Percentiles rank a stretch among this genome's conserved stretches.
phyloP scores from a whole-genome alignment of 2,113 vertebrate genomes.

The Callorhinus ursinus region DNA sequence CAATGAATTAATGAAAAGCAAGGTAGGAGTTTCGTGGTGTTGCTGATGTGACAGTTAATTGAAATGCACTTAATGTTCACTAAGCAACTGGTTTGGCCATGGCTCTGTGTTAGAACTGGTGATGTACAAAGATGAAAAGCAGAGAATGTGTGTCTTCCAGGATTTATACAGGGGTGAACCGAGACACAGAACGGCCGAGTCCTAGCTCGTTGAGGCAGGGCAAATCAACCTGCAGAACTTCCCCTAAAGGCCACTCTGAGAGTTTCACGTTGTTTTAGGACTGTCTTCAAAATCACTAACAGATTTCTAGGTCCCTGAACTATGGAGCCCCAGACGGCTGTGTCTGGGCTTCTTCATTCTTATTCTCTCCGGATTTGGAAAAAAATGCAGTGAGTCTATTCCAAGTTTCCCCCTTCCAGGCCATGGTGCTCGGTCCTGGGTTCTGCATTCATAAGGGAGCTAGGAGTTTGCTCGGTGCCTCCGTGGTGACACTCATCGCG shows the following conservation, averaged over 20 bases:
- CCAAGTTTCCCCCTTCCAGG: neutral
- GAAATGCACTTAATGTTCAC: neutral
- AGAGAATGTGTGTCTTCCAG: rapidly evolving
- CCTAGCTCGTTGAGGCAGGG: neutral
- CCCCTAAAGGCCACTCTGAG: too few relatives aligned
- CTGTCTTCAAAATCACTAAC: neutral
- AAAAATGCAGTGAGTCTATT: too few relatives aligned
- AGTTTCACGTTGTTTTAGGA: neutral
- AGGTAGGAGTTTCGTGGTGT: neutral
- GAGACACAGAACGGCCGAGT: rapidly evolving
- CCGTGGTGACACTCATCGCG: neutral
- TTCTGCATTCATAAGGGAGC: neutral
- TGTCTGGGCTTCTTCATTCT: neutral
- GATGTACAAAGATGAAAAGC: too few relatives aligned
- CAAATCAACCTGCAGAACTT: neutral
- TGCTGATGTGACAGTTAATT: neutral
- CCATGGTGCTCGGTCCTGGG: rapidly evolving
- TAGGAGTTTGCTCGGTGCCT: neutral
- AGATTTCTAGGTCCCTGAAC: neutral
- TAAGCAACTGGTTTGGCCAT: neutral
- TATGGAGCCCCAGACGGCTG: too few relatives aligned
- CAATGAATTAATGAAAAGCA: neutral
- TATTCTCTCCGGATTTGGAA: neutral
- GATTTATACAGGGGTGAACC: rapidly evolving
- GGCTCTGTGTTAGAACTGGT: neutral